These are phyloP conservation scores for Agonopterix arenella DNA, from an alignment of 2,888 invertebrate species.

Conservation along the genomic window DNA sequence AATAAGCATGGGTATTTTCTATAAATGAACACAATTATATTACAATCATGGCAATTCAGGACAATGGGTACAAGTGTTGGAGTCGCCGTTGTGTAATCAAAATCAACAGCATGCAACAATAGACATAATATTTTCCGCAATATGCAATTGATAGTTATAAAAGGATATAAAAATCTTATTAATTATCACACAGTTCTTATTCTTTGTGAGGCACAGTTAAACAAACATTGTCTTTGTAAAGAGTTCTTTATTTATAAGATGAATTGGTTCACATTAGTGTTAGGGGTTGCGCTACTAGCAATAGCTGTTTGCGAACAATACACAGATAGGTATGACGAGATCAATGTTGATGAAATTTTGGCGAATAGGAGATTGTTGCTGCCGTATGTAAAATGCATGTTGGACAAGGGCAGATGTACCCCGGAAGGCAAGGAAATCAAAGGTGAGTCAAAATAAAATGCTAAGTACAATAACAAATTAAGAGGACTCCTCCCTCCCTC, in stretches of 20 bases:
- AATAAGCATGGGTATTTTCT: too few relatives aligned
- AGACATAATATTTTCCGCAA: slow-evolving; percentile 15
- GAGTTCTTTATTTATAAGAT: slow-evolving; percentile 22
- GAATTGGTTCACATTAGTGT: slow-evolving; percentile 24
- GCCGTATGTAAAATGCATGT: slow-evolving; percentile 82
- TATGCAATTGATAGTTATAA: slow-evolving; percentile 6
- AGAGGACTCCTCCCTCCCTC: too few relatives aligned
- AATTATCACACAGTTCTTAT: not conserved
- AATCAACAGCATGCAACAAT: slow-evolving; percentile 6
- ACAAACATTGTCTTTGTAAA: not conserved
- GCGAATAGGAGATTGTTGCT: slow-evolving; percentile 79
- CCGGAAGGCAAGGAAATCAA: slow-evolving; percentile 83
- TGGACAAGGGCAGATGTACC: slow-evolving; percentile 80
- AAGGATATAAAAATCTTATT: slow-evolving; percentile 1
- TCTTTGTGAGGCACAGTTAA: too few relatives aligned
- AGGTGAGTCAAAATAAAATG: slow-evolving; percentile 55
- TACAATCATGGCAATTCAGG: slow-evolving; percentile 4
- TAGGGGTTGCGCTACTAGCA: slow-evolving; percentile 16
- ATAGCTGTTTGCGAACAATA: slow-evolving; percentile 42
- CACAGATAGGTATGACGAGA: slow-evolving; percentile 82
- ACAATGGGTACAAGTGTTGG: slow-evolving; percentile 5
- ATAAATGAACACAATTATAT: not conserved
- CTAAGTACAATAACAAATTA: too few relatives aligned
- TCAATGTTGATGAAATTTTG: slow-evolving; percentile 83
- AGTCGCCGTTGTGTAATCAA: slow-evolving; percentile 2